phyloP scores from a whole-genome alignment of 1,140 invertebrate genomes.

The Sitobion miscanthi region DNA sequence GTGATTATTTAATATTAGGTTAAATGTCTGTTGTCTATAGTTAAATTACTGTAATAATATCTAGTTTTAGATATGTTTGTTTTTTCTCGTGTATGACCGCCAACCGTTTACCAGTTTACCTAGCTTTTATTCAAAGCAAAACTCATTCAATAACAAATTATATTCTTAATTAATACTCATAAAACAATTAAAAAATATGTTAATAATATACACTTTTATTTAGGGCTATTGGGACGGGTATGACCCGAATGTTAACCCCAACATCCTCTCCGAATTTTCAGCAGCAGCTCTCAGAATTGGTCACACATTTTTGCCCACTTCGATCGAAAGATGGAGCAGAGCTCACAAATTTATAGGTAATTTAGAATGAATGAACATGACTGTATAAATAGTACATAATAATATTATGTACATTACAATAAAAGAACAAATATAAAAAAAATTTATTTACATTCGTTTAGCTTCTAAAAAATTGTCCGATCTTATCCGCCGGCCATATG shows the following conservation, averaged over 20 bases:
- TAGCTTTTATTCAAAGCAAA: too few species aligned
- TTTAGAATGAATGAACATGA: neutral
- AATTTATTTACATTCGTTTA: conserved; percentile 63
- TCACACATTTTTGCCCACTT: conserved; percentile 74
- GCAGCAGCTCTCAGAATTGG: conserved; percentile 89
- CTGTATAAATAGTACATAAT: neutral
- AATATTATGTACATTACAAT: neutral
- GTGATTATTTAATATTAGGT: too few species aligned
- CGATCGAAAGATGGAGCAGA: conserved; percentile 72
- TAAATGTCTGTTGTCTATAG: too few species aligned
- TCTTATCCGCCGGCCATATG: conserved; percentile 85
- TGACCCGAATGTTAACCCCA: conserved; percentile 69
- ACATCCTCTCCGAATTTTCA: conserved; percentile 72
- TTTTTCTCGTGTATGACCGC: too few species aligned
- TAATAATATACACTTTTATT: conserved; percentile 58
- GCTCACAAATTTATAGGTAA: conserved; percentile 90
- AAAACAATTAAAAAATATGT: neutral
- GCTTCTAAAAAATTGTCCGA: conserved; percentile 87
- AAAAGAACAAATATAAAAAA: neutral
- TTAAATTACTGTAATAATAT: too few species aligned
- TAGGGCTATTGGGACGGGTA: conserved; percentile 89
- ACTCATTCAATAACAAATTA: too few species aligned
- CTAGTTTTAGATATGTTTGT: too few species aligned
- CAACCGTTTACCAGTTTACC: too few species aligned
- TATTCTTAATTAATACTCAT: too few species aligned